Base-by-base conservation (phyloP, 1,140 invertebrate species). In the Nylanderia fulva region DNA sequence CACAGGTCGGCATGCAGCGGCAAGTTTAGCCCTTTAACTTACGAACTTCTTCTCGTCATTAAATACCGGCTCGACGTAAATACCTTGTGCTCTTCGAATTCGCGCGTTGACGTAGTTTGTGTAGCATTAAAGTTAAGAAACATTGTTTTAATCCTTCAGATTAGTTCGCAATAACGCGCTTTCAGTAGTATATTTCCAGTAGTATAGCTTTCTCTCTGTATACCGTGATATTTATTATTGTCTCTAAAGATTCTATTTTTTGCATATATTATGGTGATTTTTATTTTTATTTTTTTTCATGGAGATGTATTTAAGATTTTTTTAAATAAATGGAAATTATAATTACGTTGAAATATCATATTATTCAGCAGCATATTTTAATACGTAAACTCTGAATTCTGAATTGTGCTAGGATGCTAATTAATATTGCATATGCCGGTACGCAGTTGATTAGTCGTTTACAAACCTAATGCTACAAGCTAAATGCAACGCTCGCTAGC, bases 21-120 rank as follows among this genome's bases (percentile, higher is more conserved):
- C 24, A 82, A 60, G 66, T 72, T 72, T 72, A 82, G 52, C 66
- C 24, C n/a, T 72, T 72, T 82, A 82, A 82, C 77, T 82, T 82
- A 8, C 66, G 64, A 82, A 82, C 52, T 82, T 82, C 24, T 58
- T 82, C 39, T 36, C 52, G 18, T 27, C 27, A 82, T 82, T 82
- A 82, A 82, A 56, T 71, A 80, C 52, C 24, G 24, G 48, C 63
- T 80, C 33, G 33, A 33, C 64, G 52, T 80, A 71, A 80, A 80
- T 82, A 82, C 24, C 52, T 48, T 15, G 66, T 2, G 42, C 21
- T 18, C 21, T 21, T 42, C 77, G 66, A 82, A 82, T 71, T 71
- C 52, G 66, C 24, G 11, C 66, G 8, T 72, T n/a, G 15, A 58
- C 21, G 64, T 36, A 42, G 48, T 71, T 71, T 27, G 36, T 42